Percentiles rank a stretch among this genome's conserved stretches.
phyloP scores from a whole-genome alignment of 1,140 invertebrate genomes.

The Sitobion miscanthi region DNA sequence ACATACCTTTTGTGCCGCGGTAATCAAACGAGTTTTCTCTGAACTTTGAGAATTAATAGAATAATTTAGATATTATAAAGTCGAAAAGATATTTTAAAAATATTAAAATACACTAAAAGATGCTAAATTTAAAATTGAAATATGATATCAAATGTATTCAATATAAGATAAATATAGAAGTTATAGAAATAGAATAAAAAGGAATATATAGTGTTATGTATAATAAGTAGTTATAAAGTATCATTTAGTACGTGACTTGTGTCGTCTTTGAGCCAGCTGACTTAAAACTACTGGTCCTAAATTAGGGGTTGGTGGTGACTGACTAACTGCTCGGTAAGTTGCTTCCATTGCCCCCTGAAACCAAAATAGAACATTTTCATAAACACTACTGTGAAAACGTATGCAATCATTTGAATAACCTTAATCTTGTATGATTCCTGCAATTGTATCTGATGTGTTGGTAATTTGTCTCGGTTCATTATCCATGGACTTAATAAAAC shows the following conservation, averaged over 20 bases:
- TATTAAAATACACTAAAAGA: background rate
- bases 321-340: slow-evolving; percentile 82
- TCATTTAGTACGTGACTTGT: slow-evolving; percentile 61
- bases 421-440: slow-evolving; percentile 63
- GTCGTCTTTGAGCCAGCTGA: slow-evolving; percentile 79
- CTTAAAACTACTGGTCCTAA: slow-evolving; percentile 86
- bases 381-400: too few relatives aligned
- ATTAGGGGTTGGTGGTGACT: slow-evolving; percentile 76
- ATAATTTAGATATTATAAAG: slow-evolving; percentile 17
- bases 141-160: background rate
- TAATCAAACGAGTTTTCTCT: background rate
- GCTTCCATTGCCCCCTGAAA: slow-evolving; percentile 78
- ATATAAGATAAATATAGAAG: slow-evolving; percentile 26
- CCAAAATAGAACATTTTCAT: background rate
- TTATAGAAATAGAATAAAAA: slow-evolving; percentile 55
- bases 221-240: slow-evolving; percentile 45
- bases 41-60: background rate
- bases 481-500: slow-evolving; percentile 91
- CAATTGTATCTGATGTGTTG: slow-evolving; percentile 64
- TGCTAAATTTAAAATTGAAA: background rate
- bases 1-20: background rate
- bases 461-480: slow-evolving; percentile 67
- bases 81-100: slow-evolving; percentile 13
- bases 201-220: slow-evolving; percentile 27
- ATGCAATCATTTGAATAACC: slow-evolving; percentile 61